Base-by-base conservation (phyloP, 2,888 invertebrate genomes). In the Lasioglossum leucozonium region DNA sequence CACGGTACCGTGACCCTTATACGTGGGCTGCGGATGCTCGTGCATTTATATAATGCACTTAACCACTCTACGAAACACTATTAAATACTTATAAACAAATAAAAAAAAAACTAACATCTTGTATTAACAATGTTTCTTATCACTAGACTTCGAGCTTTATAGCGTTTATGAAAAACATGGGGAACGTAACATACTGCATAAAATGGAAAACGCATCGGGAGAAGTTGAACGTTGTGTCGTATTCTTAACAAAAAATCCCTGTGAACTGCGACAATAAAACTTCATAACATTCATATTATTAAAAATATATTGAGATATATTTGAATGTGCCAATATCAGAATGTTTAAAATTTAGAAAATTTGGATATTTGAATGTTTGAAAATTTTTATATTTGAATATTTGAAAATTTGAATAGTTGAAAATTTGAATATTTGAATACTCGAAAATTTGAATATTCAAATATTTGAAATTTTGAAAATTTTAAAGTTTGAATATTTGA, bases 1-100 rank as follows among this genome's bases (percentile, higher is more conserved):
- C 58, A 74, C 77, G 30, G 42, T 34, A 55, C 69, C 40, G 69
- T 72, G 72, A 72, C 51, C 37, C 26, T 58, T 26, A 58, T 58
- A 58, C 58, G 58, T 26, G 58, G 26, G 11, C 26, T 26, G 26
- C 58, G 58, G 58, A 58, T 58, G 58, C 58, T 58, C 58, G 26
- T 13, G 58, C 13, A 58, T 58, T 26, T 26, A 58, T 58, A 1
- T 26, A 26, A 1, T 26, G 26, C 26, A 13, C 5, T 13, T 26
- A 26, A 26, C 51, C 22, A 34, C 58, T n/a, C 8, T 10, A 26
- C 26, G 58, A 13, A 58, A 58, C 58, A 13, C 26, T 10, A 26
- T 26, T 4, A 13, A 26, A 58, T 58, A 26, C n/a, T 26, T 26
- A 22, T n/a, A 22, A 44, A 44, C 47, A 18, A 18, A 4, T 10